phyloP scores from a whole-genome alignment of 1,140 invertebrate species.

The Neotoxoptera formosana region DNA sequence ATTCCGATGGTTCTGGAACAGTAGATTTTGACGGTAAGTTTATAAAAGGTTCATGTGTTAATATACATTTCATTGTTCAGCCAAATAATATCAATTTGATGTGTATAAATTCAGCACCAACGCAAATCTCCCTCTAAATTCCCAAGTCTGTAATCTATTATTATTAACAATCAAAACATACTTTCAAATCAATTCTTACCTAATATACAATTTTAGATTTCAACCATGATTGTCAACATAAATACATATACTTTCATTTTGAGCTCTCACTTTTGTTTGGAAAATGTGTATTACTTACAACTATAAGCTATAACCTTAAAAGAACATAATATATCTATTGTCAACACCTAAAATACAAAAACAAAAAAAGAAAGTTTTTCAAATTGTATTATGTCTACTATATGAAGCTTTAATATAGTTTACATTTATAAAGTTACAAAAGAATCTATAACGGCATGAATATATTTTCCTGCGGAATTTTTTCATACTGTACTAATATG shows the following conservation, averaged over 20 bases:
- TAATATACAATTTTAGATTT: neutral
- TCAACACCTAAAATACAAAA: neutral
- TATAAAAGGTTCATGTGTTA: neutral
- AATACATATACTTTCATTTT: neutral
- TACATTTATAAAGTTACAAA: neutral
- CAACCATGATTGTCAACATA: neutral
- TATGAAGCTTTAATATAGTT: neutral
- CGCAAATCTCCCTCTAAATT: neutral
- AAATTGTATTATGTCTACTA: neutral
- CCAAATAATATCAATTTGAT: neutral
- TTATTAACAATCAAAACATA: neutral
- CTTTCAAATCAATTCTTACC: neutral
- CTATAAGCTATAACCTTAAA: neutral
- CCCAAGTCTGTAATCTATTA: neutral
- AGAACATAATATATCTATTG: neutral
- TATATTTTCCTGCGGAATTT: no score
- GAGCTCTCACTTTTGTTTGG: neutral
- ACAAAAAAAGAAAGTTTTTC: neutral
- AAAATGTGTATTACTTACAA: neutral
- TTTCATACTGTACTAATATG: neutral
- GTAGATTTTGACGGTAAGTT: conserved; percentile 74
- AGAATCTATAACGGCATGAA: no score
- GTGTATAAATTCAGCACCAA: neutral
- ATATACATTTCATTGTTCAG: neutral
- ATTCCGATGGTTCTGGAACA: conserved; percentile 90